These are phyloP conservation scores for Cylindroiulus punctatus DNA, from an alignment of 2,888 invertebrate genomes.

Conservation along the genomic window DNA sequence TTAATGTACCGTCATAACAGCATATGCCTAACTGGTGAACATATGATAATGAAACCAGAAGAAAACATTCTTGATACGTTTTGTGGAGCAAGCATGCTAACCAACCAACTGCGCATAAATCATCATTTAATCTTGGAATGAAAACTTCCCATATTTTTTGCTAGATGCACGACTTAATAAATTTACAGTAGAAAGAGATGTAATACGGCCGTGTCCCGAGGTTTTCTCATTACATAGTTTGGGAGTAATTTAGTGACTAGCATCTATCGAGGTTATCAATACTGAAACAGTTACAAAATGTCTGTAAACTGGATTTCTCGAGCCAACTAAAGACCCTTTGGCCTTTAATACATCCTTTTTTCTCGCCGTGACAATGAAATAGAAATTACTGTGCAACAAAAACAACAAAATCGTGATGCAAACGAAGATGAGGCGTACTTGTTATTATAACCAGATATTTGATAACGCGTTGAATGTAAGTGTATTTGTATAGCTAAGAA, in stretches of 20 bases:
- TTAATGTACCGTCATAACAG: slow-evolving; percentile 42
- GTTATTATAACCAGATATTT: slow-evolving; percentile 10
- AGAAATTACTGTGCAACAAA: slow-evolving; percentile 7
- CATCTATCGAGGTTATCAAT: neutral
- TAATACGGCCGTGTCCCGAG: neutral
- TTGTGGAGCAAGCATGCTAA: neutral
- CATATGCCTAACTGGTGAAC: slow-evolving; percentile 38
- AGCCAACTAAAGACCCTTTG: neutral
- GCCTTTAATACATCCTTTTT: neutral
- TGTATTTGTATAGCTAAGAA: slow-evolving; percentile 31
- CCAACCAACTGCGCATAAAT: slow-evolving; percentile 20
- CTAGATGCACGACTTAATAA: neutral
- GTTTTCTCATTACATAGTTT: neutral
- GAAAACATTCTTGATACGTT: slow-evolving; percentile 33
- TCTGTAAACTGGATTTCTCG: neutral
- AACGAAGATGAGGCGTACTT: neutral
- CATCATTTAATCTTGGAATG: slow-evolving; percentile 23
- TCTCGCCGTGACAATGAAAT: neutral
- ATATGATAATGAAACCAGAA: slow-evolving; percentile 38
- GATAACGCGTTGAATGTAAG: neutral
- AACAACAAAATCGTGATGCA: neutral
- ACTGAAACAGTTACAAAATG: neutral
- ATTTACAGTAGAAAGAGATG: slow-evolving; percentile 3
- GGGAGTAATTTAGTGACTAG: neutral
- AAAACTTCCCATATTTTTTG: slow-evolving; percentile 11